A percentile compares a stretch with the other conserved stretches of the same genome.
These are phyloP conservation scores for Neopelma chrysocephalum DNA, from an alignment of 2,797 vertebrate genomes.

Conservation along the genomic window DNA sequence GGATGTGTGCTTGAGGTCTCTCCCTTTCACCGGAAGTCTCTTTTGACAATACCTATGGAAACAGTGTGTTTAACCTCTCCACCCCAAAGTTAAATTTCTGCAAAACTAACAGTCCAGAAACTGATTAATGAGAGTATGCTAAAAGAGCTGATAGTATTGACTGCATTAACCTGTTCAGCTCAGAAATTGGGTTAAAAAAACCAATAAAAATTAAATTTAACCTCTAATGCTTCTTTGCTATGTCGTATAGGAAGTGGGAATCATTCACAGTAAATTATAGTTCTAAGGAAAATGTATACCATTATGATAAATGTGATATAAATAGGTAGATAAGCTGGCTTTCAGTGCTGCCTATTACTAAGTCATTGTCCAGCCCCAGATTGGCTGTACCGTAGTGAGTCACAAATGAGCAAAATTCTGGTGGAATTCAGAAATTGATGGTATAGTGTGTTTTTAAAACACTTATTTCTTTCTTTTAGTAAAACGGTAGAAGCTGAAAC, in stretches of 20 bases:
- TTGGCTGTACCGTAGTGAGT: neutral
- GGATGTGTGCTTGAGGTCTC: neutral
- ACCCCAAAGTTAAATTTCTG: constrained; percentile 16
- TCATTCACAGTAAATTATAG: constrained; percentile 17
- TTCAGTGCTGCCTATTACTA: neutral
- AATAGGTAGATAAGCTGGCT: neutral
- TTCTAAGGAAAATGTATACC: constrained; percentile 6
- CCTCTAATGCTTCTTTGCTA: constrained; percentile 2
- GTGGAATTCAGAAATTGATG: neutral
- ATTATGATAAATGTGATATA: neutral
- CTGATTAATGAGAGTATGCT: constrained; percentile 40
- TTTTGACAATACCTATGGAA: neutral
- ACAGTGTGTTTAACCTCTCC: neutral
- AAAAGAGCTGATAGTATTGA: neutral
- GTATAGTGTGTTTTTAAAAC: neutral
- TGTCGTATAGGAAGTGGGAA: neutral
- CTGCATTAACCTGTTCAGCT: neutral
- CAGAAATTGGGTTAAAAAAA: neutral
- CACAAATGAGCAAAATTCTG: neutral
- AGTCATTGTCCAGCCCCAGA: neutral
- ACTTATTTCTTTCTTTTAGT: neutral
- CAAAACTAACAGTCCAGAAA: constrained; percentile 5
- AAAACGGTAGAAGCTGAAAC: neutral
- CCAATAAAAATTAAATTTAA: neutral
- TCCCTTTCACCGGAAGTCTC: neutral